These are phyloP conservation scores for Polymixis flavicincta DNA, from an alignment of 2,888 invertebrate species.

Conservation along the genomic window DNA sequence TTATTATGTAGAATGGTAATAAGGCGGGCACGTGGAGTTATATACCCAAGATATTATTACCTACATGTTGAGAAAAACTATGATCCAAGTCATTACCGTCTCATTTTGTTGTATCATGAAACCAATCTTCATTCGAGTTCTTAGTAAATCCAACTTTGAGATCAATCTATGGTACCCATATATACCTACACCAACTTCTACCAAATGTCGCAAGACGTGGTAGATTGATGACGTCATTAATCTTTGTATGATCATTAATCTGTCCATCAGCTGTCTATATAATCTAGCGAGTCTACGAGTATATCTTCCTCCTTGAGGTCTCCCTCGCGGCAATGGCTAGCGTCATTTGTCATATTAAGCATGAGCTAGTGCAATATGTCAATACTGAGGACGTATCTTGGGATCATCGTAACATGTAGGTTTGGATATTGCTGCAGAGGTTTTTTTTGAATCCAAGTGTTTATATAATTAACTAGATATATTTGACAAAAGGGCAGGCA, in stretches of 20 bases:
- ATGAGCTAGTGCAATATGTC: conserved; percentile 44
- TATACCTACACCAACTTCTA: not conserved
- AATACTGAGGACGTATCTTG: conserved; percentile 14
- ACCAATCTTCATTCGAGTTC: too few relatives aligned
- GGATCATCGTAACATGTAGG: not conserved
- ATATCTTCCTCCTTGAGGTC: conserved; percentile 37
- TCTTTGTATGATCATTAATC: conserved; percentile 58
- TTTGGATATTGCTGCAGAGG: not conserved
- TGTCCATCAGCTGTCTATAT: conserved; percentile 56
- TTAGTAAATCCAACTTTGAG: not conserved
- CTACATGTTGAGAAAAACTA: not conserved
- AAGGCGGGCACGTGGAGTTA: not conserved
- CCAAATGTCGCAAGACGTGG: conserved; percentile 26
- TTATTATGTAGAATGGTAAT: too few relatives aligned
- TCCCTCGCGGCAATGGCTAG: conserved; percentile 29
- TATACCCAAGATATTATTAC: not conserved
- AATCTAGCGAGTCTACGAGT: conserved; percentile 54
- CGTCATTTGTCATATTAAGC: conserved; percentile 61
- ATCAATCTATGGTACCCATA: not conserved
- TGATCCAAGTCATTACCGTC: too few relatives aligned
- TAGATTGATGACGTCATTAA: conserved; percentile 55
- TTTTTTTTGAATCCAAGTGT: too few relatives aligned
- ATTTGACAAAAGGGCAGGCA: too few relatives aligned
- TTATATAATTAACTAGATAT: too few relatives aligned
- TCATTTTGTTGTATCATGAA: too few relatives aligned